Conservation (phyloP, 2,797 vertebrate genomes). For the Lycodopsis pacificus region DNA sequence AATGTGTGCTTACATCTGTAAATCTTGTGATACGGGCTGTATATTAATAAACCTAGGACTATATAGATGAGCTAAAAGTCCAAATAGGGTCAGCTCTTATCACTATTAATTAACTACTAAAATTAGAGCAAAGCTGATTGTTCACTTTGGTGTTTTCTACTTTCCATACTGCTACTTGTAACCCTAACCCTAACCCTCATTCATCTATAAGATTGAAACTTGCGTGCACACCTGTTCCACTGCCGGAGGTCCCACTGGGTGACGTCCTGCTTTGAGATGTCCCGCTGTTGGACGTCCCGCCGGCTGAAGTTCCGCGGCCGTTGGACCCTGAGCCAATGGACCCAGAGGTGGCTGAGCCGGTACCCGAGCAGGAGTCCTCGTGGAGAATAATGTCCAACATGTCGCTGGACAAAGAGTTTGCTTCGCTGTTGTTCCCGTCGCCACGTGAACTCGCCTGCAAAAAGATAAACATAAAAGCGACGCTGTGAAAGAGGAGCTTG, state of each 20-base stretch:
- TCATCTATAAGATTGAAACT: background rate
- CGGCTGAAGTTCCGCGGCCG: slow-evolving; percentile 86
- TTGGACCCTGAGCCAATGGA: slow-evolving; percentile 91
- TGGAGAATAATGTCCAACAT: slow-evolving; percentile 91
- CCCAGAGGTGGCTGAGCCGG: slow-evolving; percentile 89
- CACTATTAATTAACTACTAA: background rate
- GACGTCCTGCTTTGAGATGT: slow-evolving; percentile 84
- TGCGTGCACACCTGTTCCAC: slow-evolving; percentile 70
- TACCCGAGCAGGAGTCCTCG: slow-evolving; percentile 89
- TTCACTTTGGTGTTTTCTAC: background rate
- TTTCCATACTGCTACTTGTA: background rate
- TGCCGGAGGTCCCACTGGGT: slow-evolving; percentile 75
- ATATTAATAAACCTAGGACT: background rate
- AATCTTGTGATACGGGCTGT: background rate
- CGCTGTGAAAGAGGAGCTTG: slow-evolving; percentile 18
- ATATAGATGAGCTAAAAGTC: background rate
- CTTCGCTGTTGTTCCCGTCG: slow-evolving; percentile 87
- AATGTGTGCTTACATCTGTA: background rate
- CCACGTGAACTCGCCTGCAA: slow-evolving; percentile 76
- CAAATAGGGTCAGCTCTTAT: background rate
- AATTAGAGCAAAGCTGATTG: background rate
- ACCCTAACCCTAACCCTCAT: too few species aligned
- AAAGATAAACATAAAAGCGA: slow-evolving; percentile 25
- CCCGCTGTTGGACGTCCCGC: slow-evolving; percentile 83
- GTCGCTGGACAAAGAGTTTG: slow-evolving; percentile 89